Evolutionary conservation across 2,113 vertebrate species (phyloP).

Genomic region (Hyla sarda): DNA sequence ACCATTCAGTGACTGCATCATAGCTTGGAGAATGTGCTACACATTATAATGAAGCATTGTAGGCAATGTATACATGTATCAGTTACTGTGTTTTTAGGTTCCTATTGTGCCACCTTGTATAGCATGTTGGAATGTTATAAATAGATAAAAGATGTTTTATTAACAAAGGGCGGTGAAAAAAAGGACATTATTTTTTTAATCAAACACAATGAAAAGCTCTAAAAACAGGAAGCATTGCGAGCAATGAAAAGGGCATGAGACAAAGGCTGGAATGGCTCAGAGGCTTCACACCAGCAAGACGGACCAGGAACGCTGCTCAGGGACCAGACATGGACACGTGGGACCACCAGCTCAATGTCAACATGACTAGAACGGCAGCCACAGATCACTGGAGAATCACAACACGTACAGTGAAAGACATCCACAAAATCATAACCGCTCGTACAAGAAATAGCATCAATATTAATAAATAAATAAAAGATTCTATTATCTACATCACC

Average conservation of each 20-base stretch:
- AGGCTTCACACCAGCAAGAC: background rate
- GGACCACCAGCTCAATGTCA: no score
- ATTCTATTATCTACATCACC: no score
- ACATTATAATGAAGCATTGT: background rate
- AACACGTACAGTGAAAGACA: no score
- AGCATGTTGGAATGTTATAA: constrained; percentile 8
- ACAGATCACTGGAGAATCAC: background rate
- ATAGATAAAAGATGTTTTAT: constrained; percentile 27
- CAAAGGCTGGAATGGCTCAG: constrained; percentile 3
- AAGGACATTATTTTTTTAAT: background rate
- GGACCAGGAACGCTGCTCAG: no score
- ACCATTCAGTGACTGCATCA: background rate
- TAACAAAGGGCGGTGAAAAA: constrained; percentile 42
- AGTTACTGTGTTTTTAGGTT: constrained; percentile 4
- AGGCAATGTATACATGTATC: background rate
- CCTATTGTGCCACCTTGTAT: background rate
- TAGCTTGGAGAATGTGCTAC: background rate
- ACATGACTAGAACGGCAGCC: background rate
- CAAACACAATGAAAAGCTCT: constrained; percentile 43
- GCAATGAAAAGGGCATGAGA: constrained; percentile 23
- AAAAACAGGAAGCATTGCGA: constrained; percentile 47
- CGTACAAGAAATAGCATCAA: no score
- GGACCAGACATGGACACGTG: no score
- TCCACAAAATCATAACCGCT: no score
- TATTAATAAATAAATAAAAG: no score